Conservation (phyloP, 2,113 vertebrate species). For the Cyprinus carpio region DNA sequence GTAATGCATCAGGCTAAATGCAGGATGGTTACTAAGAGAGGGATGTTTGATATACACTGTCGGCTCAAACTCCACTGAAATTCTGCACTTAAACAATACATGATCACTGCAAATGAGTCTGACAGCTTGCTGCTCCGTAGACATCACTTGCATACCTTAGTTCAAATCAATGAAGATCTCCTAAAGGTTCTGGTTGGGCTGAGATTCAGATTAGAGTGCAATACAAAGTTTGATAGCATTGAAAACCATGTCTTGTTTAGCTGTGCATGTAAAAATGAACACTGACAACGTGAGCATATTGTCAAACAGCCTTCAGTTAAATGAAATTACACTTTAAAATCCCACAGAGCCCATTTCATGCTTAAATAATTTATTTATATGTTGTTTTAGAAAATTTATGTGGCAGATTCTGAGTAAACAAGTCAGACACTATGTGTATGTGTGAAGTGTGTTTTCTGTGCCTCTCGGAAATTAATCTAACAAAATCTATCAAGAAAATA, state of each 20-base stretch:
- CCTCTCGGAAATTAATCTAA: not conserved
- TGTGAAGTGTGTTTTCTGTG: not conserved
- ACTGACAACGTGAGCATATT: not conserved
- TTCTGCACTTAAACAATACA: not conserved
- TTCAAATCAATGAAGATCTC: not conserved
- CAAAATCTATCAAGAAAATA: not conserved
- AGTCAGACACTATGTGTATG: not conserved
- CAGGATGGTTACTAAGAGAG: slow-evolving; percentile 33
- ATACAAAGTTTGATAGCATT: not conserved
- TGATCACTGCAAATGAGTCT: not conserved
- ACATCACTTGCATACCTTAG: not conserved
- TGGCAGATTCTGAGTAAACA: not conserved
- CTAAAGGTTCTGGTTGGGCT: not conserved
- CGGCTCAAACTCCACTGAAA: not conserved
- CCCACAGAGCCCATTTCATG: slow-evolving; percentile 7
- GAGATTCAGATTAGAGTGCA: not conserved
- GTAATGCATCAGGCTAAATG: slow-evolving; percentile 54
- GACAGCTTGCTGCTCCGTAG: not conserved
- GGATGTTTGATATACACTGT: not conserved
- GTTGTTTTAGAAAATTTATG: not conserved
- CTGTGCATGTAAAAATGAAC: slow-evolving; percentile 10
- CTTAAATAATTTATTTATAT: slow-evolving; percentile 27
- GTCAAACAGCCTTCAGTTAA: not conserved
- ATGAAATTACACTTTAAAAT: slow-evolving; percentile 12
- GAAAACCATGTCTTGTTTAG: not conserved